Evolutionary conservation across 2,797 vertebrate genomes (phyloP), one percentile per base, ranked within the genome.

Genomic region (Huso huso): DNA sequence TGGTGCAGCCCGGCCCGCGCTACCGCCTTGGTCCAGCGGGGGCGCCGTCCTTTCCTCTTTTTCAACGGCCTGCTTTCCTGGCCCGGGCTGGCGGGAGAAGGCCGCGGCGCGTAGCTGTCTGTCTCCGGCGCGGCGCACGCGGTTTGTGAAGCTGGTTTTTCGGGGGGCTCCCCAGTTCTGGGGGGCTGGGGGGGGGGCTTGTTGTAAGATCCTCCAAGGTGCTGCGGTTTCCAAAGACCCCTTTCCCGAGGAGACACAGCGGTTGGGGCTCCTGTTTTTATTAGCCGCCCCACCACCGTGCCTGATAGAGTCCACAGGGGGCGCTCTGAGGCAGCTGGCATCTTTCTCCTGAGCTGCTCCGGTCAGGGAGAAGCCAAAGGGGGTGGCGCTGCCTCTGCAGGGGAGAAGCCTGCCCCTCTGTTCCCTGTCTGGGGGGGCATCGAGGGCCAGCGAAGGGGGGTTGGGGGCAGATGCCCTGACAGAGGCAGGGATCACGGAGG

Each of bases 41-140:
- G 91, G 67, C 93, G 88, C 76, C 93, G 86, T 61, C 93, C 89
- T 84, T 97, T 97, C 49, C 92, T 92, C 73, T 94, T 98, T 82
- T 95, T 97, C 8, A 94, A 81, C 1, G 91, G 89, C 53, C 93
- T 92, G 15, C 87, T 89, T 72, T 93, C 85, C 69, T 87, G 85
- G 70, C 87, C 87, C 15, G 61, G 81, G 57, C 78, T 72, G 6
- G 76, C 83, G 60, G 79, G 68, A 15, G 81, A 75, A 66, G 78
- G 74, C 52, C 85, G 59, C 77, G 61, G 8, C 76, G 74, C 62
- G 71, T 69, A 37, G 65, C 76, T 77, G 62, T 72, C 70, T 72
- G 23, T 37, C 23, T 1, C 23, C 2, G 23, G 2, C 23, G 2
- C 23, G 23, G 23, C 23, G 23, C 23, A 3, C 2, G 23, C 4